A percentile compares a stretch with the other conserved stretches of the same genome.
Evolutionary conservation across 2,888 invertebrate genomes (phyloP).

Genomic region (Halictus ligatus): DNA sequence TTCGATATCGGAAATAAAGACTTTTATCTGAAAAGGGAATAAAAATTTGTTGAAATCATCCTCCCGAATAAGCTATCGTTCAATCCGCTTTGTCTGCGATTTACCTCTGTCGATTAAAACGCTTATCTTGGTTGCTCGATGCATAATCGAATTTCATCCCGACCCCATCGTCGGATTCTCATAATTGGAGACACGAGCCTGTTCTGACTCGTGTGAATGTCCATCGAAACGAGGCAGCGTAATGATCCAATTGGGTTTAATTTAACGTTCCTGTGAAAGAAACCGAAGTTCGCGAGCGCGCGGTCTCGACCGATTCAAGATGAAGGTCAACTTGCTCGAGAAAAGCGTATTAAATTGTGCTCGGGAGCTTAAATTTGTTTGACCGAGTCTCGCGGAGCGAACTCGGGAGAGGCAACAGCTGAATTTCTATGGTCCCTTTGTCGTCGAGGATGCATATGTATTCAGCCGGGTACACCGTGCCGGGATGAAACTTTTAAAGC

Average conservation of each 20-base stretch:
- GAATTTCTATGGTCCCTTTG: background rate
- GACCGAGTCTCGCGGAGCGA: conserved; percentile 12
- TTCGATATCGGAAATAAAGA: background rate
- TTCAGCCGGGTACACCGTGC: background rate
- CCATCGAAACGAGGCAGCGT: conserved; percentile 51
- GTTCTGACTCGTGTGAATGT: conserved; percentile 56
- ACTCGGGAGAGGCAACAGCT: background rate
- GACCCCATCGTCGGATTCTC: background rate
- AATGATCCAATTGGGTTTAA: conserved; percentile 70
- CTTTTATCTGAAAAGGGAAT: background rate
- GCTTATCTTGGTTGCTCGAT: background rate
- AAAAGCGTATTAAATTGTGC: conserved; percentile 23
- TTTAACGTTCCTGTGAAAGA: conserved; percentile 58
- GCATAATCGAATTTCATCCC: background rate
- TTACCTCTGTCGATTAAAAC: too few relatives aligned
- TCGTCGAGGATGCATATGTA: background rate
- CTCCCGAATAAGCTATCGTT: background rate
- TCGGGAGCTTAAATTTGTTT: conserved; percentile 19
- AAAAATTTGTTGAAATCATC: background rate
- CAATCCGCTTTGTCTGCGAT: background rate
- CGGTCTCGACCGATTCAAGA: conserved; percentile 37
- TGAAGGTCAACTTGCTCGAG: conserved; percentile 42
- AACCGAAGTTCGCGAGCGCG: conserved; percentile 29
- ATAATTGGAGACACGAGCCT: background rate
- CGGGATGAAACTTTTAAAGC: background rate